Evolutionary conservation across 2,888 invertebrate genomes (phyloP), one percentile per base, ranked within the genome.

Genomic region (Amphiduros pacificus): DNA sequence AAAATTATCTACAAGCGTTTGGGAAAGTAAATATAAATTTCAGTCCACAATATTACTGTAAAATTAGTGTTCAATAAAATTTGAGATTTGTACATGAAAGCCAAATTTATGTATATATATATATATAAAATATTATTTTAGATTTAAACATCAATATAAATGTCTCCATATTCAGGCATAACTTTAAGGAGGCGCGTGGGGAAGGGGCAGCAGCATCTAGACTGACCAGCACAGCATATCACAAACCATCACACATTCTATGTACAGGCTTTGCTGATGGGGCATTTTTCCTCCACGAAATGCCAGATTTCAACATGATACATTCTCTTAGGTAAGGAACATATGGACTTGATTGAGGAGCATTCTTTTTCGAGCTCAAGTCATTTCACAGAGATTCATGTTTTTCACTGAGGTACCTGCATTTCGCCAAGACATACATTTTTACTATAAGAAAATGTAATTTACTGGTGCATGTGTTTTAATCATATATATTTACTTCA

Each of bases 191-290:
- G 32, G 71, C 74, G 4, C 86, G 88, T 66, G 75, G 74, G 2
- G 76, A 76, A 31, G 74, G 73, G 0, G 88, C 89, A 1, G 88
- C 89, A 58, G 82, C 55, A 61, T 71, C 72, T 36, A 63, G 66
- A 29, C 58, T 98, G 0, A 91, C 94, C 0, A 87, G 93, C 0
- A 90, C 91, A 0, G 89, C 91, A 51, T 98, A 93, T 82, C 93
- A 96, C 79, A 88, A 87, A 69, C 85, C 87, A 1, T 89, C 89
- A 0, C 90, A 89, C 78, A 87, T 98, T 68, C 84, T 99, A 59
- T 91, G 97, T 0, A 89, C 91, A 36, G 97, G 94, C 6, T 98
- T 93, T 80, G 90, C 90, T 20, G 91, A 89, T 68, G 99, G 99
- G 1, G 87, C 90, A 28, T 98, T 99, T 85, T 91, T 91, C 77